These are phyloP conservation scores for Drosophila ambigua DNA, from an alignment of 1,140 invertebrate species.

Conservation along the genomic window DNA sequence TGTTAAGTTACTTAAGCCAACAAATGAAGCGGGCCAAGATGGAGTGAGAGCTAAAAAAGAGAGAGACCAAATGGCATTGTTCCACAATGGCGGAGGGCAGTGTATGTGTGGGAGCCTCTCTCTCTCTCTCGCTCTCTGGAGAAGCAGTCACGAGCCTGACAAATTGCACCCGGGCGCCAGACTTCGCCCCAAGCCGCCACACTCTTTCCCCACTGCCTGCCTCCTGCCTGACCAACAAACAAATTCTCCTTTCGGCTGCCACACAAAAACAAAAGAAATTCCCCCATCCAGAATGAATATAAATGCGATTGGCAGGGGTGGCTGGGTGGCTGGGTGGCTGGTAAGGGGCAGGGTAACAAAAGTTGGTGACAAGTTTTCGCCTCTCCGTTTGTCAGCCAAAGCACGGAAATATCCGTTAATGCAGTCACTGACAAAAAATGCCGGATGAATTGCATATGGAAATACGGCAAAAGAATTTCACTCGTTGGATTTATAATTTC, in stretches of 20 bases:
- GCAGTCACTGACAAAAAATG: constrained; percentile 26
- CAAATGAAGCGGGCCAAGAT: constrained; percentile 70
- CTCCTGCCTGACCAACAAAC: constrained; percentile 65
- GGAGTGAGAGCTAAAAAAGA: constrained; percentile 9
- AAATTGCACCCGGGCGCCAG: constrained; percentile 69
- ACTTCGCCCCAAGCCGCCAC: neutral
- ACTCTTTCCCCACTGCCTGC: constrained; percentile 9
- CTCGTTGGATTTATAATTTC: constrained; percentile 45
- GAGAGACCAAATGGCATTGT: too few species aligned
- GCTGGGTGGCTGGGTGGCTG: too few species aligned
- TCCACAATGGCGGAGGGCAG: neutral
- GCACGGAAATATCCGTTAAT: neutral
- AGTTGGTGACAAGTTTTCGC: constrained; percentile 17
- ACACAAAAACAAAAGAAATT: constrained; percentile 70
- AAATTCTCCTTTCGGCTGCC: constrained; percentile 32
- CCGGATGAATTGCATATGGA: constrained; percentile 58
- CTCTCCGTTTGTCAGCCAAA: neutral
- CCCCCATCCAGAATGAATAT: constrained; percentile 65
- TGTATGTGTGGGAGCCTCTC: constrained; percentile 19
- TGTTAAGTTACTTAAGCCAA: constrained; percentile 83
- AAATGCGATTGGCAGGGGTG: constrained; percentile 45
- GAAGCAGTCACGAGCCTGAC: constrained; percentile 76
- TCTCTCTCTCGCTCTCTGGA: neutral
- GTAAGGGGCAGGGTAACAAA: neutral
- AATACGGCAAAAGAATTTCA: constrained; percentile 52